Conservation (phyloP, 1,140 invertebrate species). For the Eumeta japonica region DNA sequence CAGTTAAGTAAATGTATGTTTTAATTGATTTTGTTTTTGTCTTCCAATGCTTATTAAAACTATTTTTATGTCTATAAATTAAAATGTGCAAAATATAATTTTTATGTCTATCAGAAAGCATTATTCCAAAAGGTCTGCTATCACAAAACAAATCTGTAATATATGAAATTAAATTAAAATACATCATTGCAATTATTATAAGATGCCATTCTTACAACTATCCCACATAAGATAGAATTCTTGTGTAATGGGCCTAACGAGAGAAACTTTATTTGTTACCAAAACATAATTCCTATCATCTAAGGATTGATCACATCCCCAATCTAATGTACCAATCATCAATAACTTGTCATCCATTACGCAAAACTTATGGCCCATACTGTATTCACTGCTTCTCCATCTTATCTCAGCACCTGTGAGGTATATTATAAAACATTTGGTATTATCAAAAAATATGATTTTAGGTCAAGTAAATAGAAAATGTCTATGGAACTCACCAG, state of each 20-base stretch:
- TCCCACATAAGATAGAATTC: conserved; percentile 44
- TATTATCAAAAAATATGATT: conserved; percentile 1
- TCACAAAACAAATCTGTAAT: too few relatives aligned
- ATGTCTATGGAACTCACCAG: conserved; percentile 23
- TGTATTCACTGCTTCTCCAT: conserved; percentile 28
- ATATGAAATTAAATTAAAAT: too few relatives aligned
- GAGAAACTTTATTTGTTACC: conserved; percentile 37
- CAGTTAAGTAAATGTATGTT: too few relatives aligned
- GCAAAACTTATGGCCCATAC: conserved; percentile 50
- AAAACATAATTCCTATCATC: conserved; percentile 52
- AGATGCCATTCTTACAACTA: conserved; percentile 2
- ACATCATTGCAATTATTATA: too few relatives aligned
- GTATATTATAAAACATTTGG: conserved; percentile 2
- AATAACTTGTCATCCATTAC: conserved; percentile 42
- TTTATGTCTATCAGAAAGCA: too few relatives aligned
- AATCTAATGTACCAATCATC: conserved; percentile 48
- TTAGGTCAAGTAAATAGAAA: too few relatives aligned
- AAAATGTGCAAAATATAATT: too few relatives aligned
- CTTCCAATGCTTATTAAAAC: too few relatives aligned
- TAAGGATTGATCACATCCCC: conserved; percentile 44
- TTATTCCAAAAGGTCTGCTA: too few relatives aligned
- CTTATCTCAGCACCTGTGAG: conserved; percentile 45
- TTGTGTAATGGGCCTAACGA: conserved; percentile 38
- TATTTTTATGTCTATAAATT: too few relatives aligned
- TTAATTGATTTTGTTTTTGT: too few relatives aligned